Percentiles rank a stretch among this genome's conserved stretches.
Conservation (phyloP, 2,888 invertebrate genomes). For the Glaucopsyche alexis region DNA sequence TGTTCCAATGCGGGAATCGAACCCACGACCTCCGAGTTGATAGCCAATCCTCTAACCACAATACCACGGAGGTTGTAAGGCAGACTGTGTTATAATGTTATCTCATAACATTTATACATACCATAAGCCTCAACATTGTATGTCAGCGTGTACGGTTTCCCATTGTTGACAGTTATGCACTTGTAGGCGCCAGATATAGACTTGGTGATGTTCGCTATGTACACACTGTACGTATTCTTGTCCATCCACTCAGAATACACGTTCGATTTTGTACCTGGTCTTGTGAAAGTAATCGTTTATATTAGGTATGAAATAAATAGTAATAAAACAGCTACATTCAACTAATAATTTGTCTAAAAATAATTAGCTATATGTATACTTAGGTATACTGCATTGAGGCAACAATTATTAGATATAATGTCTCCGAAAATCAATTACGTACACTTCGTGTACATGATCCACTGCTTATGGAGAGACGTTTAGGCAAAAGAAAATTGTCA, state of each 20-base stretch:
- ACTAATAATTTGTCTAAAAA: not conserved
- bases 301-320: constrained; percentile 47
- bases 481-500: too few species aligned
- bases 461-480: too few species aligned
- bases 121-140: constrained; percentile 59
- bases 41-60: too few species aligned
- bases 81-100: too few species aligned
- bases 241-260: constrained; percentile 54
- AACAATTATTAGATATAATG: too few species aligned
- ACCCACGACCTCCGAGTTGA: too few species aligned
- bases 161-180: constrained; percentile 54
- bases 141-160: constrained; percentile 44
- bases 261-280: constrained; percentile 67
- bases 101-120: constrained; percentile 42
- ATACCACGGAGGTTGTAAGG: too few species aligned
- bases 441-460: too few species aligned
- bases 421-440: too few species aligned
- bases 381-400: too few species aligned
- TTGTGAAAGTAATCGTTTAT: constrained; percentile 63
- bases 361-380: too few species aligned
- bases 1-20: too few species aligned
- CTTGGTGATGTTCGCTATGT: constrained; percentile 55
- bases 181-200: constrained; percentile 59
- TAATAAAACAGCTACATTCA: not conserved
- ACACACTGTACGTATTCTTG: constrained; percentile 49